Percentiles rank a stretch among this genome's conserved stretches.
phyloP scores from a whole-genome alignment of 2,797 vertebrate species.

The Xiphophorus birchmanni region DNA sequence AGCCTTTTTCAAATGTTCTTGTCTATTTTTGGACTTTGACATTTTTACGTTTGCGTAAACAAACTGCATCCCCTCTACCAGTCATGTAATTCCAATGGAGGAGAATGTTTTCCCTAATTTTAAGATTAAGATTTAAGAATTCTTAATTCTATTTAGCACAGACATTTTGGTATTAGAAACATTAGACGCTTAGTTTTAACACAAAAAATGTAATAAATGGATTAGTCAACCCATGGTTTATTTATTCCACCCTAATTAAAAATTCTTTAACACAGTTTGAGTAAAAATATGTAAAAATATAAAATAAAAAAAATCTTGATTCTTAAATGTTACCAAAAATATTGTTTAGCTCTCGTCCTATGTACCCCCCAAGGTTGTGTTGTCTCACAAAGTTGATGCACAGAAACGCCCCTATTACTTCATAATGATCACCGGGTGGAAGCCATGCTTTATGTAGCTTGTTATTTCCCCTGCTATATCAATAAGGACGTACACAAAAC shows the following conservation, averaged over 20 bases:
- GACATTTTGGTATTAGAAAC: not conserved
- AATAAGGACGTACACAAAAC: slow-evolving; percentile 37
- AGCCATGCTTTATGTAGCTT: slow-evolving; percentile 46
- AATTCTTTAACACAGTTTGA: not conserved
- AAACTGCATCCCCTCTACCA: not conserved
- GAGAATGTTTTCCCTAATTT: not conserved
- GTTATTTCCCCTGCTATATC: slow-evolving; percentile 53
- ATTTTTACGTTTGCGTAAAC: not conserved
- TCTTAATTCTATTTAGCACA: not conserved
- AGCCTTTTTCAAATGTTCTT: not conserved
- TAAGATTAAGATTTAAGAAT: not conserved
- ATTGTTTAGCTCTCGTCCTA: not conserved
- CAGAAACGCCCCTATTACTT: slow-evolving; percentile 5
- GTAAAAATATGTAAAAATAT: not conserved
- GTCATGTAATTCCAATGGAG: not conserved
- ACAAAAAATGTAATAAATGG: not conserved
- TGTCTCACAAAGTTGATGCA: not conserved
- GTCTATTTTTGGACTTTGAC: not conserved
- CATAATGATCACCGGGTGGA: slow-evolving; percentile 53
- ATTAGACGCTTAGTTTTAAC: not conserved
- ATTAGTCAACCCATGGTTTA: not conserved
- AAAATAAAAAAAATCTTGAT: not conserved
- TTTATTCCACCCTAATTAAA: not conserved
- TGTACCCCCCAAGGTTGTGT: not conserved
- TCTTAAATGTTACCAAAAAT: not conserved